These are phyloP conservation scores for Elephas maximus DNA, from an alignment of 2,113 vertebrate species.

Conservation along the genomic window DNA sequence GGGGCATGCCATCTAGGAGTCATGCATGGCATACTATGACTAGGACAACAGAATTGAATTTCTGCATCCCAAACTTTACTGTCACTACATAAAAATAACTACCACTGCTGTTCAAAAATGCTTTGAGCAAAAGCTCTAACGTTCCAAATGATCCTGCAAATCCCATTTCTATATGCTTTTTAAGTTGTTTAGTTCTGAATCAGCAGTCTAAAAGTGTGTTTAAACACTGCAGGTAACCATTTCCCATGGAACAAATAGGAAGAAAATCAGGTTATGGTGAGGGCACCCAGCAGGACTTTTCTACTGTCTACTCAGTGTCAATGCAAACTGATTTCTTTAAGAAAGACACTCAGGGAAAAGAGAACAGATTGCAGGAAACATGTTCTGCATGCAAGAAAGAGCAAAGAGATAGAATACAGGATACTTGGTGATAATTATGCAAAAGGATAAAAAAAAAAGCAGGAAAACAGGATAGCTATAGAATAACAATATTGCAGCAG, in stretches of 20 bases:
- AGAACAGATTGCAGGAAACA: constrained; percentile 93
- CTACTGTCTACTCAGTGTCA: constrained; percentile 91
- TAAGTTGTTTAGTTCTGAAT: constrained; percentile 90
- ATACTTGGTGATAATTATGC: constrained; percentile 91
- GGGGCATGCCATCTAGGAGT: constrained; percentile 21
- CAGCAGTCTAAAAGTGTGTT: constrained; percentile 89
- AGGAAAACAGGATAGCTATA: constrained; percentile 58
- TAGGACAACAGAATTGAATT: constrained; percentile 82
- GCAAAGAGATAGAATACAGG: constrained; percentile 87
- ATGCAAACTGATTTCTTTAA: constrained; percentile 91
- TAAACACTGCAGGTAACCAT: constrained; percentile 89
- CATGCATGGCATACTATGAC: constrained; percentile 62
- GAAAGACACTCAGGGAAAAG: constrained; percentile 90
- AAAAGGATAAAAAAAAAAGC: constrained; percentile 50
- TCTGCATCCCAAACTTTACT: constrained; percentile 79
- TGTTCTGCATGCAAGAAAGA: constrained; percentile 91
- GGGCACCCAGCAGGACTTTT: constrained; percentile 90
- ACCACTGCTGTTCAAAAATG: constrained; percentile 79
- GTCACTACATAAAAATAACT: constrained; percentile 83
- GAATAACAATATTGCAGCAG: constrained; percentile 83
- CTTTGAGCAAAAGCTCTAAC: constrained; percentile 83
- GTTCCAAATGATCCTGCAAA: constrained; percentile 86
- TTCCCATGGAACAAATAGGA: constrained; percentile 91
- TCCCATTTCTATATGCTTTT: constrained; percentile 87
- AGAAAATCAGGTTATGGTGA: constrained; percentile 92